phyloP scores from a whole-genome alignment of 2,797 vertebrate genomes.

The Lepus townsendii region DNA sequence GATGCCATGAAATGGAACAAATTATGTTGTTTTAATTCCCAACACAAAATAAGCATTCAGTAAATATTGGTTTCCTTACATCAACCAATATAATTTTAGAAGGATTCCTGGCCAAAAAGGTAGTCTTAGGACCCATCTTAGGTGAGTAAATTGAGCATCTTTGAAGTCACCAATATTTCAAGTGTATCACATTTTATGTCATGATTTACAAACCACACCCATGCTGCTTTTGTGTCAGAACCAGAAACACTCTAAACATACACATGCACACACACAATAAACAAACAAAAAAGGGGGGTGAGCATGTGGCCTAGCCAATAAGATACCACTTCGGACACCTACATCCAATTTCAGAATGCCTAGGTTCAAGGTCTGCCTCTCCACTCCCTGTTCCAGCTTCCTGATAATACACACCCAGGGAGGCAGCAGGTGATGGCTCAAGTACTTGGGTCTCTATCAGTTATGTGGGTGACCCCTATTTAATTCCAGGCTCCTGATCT shows the following conservation, averaged over 20 bases:
- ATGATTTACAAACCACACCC: constrained; percentile 28
- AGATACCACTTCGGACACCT: no score
- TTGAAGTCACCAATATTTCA: constrained; percentile 7
- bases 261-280: no score
- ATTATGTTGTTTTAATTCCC: background rate
- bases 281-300: no score
- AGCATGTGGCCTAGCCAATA: no score
- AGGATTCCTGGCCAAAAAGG: background rate
- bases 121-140: background rate
- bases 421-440: no score
- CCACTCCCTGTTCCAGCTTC: no score
- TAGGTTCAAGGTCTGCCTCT: no score
- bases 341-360: no score
- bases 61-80: background rate
- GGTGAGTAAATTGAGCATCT: background rate
- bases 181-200: background rate
- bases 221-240: background rate
- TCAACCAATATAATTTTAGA: constrained; percentile 31
- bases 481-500: no score
- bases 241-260: background rate
- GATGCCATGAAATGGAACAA: background rate
- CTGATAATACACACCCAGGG: no score
- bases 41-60: constrained; percentile 37
- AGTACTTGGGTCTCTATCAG: no score
- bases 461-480: no score